Evolutionary conservation across 2,113 vertebrate genomes (phyloP).

Genomic region (Crotalus viridis): DNA sequence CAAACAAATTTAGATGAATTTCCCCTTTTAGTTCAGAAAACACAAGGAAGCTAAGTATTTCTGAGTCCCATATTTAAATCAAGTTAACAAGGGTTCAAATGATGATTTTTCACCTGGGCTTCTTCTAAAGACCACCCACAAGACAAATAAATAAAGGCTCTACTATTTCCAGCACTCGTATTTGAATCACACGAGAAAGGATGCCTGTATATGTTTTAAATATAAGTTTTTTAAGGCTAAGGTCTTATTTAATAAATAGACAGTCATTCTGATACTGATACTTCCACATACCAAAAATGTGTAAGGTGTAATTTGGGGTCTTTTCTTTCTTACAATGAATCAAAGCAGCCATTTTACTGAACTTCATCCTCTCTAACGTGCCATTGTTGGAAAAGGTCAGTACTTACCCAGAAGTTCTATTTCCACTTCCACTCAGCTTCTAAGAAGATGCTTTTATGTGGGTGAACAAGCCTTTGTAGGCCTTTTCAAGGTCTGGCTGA

Average conservation of each 20-base stretch:
- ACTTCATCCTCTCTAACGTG: neutral
- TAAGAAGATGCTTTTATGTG: neutral
- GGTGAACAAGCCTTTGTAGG: neutral
- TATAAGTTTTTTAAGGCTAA: no score
- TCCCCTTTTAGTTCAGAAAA: constrained; percentile 37
- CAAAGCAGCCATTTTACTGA: neutral
- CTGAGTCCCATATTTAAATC: constrained; percentile 61
- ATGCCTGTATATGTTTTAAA: neutral
- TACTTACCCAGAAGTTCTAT: neutral
- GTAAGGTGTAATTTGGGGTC: neutral
- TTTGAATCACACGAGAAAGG: constrained; percentile 48
- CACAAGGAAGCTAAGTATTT: constrained; percentile 44
- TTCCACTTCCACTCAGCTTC: neutral
- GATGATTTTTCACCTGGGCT: constrained; percentile 62
- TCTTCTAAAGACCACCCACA: constrained; percentile 58
- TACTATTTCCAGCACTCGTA: constrained; percentile 58
- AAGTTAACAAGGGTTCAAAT: constrained; percentile 62
- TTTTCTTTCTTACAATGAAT: neutral
- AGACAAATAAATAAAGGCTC: constrained; percentile 57
- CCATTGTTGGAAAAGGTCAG: neutral
- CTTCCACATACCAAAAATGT: neutral
- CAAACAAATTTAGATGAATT: neutral
- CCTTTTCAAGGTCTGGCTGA: neutral
- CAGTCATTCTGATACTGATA: neutral
- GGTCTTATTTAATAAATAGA: neutral